Conservation (phyloP, 2,113 vertebrate genomes). For the Fregata magnificens region DNA sequence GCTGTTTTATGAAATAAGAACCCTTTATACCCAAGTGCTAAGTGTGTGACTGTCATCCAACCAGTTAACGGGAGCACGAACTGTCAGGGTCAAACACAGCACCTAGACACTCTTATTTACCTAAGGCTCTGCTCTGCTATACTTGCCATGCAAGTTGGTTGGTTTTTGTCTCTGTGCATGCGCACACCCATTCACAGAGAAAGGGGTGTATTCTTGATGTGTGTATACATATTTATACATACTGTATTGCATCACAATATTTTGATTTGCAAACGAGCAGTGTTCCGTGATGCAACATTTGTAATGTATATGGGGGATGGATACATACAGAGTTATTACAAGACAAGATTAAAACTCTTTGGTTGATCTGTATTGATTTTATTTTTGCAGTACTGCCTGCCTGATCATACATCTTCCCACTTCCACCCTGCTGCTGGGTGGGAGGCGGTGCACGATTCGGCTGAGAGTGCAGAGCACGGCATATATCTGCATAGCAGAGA, state of each 20-base stretch:
- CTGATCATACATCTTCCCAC: neutral
- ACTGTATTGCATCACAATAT: fast-evolving
- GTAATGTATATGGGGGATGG: neutral
- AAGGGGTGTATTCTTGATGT: neutral
- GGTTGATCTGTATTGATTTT: neutral
- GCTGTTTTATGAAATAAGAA: neutral
- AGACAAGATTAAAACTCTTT: neutral
- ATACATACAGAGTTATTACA: neutral
- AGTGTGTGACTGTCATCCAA: neutral
- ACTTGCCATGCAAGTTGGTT: neutral
- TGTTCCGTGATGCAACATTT: neutral
- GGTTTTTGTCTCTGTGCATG: neutral
- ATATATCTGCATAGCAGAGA: neutral
- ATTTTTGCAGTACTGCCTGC: neutral
- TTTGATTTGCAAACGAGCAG: neutral
- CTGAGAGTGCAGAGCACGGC: neutral
- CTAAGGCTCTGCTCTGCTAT: neutral
- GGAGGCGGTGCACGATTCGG: neutral
- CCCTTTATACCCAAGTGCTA: neutral
- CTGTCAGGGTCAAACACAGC: neutral
- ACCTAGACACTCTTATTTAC: neutral
- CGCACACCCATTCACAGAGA: neutral
- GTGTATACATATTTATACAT: neutral
- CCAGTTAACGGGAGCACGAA: neutral
- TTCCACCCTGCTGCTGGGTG: neutral